Conservation (phyloP, 2,888 invertebrate genomes). For the Xanthorhoe spadicearia region DNA sequence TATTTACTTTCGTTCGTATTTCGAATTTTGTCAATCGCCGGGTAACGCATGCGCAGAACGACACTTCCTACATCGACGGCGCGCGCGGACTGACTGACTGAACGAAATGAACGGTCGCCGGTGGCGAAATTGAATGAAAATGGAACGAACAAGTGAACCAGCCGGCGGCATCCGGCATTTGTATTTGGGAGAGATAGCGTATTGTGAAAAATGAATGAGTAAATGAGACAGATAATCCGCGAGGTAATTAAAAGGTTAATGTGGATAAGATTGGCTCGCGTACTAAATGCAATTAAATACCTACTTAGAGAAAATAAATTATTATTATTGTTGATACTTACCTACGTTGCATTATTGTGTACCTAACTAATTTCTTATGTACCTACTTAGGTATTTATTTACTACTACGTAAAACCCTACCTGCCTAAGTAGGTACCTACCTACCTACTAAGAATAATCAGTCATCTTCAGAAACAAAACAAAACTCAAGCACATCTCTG, state of each 20-base stretch:
- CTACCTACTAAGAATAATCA: constrained; percentile 8
- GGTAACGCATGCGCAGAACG: constrained; percentile 70
- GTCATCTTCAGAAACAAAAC: constrained; percentile 23
- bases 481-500: constrained; percentile 34
- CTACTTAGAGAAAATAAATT: too few species aligned
- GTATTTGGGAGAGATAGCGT: constrained; percentile 21
- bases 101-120: constrained; percentile 45
- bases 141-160: constrained; percentile 22
- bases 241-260: constrained; percentile 17
- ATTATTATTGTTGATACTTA: neutral
- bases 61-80: constrained; percentile 55
- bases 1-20: constrained; percentile 61
- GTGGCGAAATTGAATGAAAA: constrained; percentile 24
- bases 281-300: neutral
- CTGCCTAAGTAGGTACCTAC: neutral
- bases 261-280: constrained; percentile 15
- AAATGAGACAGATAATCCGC: constrained; percentile 21
- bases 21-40: constrained; percentile 68
- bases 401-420: neutral
- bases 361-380: neutral
- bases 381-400: neutral
- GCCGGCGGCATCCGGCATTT: constrained; percentile 16
- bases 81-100: constrained; percentile 67
- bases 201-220: constrained; percentile 10
- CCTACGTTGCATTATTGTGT: constrained; percentile 12